Evolutionary conservation across 2,113 vertebrate species (phyloP).

Genomic region (Excalfactoria chinensis): DNA sequence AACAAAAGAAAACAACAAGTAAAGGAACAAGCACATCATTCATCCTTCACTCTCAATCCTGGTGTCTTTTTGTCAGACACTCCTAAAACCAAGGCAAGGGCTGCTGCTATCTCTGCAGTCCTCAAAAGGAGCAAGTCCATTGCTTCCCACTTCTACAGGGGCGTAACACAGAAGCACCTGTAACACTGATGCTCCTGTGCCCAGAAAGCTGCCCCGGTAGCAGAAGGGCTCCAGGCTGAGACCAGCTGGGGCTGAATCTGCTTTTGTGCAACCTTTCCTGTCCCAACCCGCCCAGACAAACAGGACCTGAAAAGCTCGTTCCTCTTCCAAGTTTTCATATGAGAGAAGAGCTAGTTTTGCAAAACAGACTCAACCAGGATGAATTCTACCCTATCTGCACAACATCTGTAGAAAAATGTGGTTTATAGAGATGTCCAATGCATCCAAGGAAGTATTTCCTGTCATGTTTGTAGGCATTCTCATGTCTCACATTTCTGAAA

Average conservation of each 20-base stretch:
- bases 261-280: not conserved
- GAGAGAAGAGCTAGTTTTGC: not conserved
- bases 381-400: not conserved
- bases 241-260: not conserved
- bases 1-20: not conserved
- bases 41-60: not conserved
- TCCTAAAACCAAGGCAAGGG: not conserved
- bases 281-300: slow-evolving; percentile 8
- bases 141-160: not conserved
- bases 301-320: not conserved
- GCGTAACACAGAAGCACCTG: not conserved
- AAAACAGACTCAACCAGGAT: not conserved
- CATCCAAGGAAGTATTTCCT: not conserved
- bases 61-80: not conserved
- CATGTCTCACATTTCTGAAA: not conserved
- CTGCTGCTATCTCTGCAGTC: not conserved
- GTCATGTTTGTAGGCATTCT: not conserved
- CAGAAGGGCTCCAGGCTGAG: not conserved
- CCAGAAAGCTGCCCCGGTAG: rapidly evolving
- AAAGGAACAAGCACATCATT: not conserved
- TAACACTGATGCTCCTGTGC: not conserved
- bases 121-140: not conserved
- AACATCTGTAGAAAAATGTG: not conserved
- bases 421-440: not conserved
- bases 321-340: not conserved